These are phyloP conservation scores for Amiota mariae DNA, from an alignment of 2,888 invertebrate genomes.

Conservation along the genomic window DNA sequence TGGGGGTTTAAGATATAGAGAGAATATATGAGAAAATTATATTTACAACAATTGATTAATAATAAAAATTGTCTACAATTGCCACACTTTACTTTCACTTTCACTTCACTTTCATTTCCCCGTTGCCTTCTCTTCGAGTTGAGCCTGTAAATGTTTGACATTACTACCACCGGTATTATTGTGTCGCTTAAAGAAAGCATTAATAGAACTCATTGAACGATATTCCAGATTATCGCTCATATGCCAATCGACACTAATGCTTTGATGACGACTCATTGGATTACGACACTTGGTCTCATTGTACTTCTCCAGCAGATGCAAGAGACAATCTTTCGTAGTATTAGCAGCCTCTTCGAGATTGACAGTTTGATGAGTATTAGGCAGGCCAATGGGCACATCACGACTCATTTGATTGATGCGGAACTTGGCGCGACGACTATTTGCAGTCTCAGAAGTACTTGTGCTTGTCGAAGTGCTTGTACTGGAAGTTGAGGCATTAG, in stretches of 20 bases:
- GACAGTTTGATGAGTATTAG: slow-evolving; percentile 76
- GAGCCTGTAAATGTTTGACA: slow-evolving; percentile 70
- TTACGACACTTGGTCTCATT: slow-evolving; percentile 75
- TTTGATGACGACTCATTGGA: slow-evolving; percentile 78
- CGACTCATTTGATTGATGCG: slow-evolving; percentile 81
- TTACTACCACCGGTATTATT: slow-evolving; percentile 70
- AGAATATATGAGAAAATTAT: neutral
- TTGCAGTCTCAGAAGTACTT: slow-evolving; percentile 63
- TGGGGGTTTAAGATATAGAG: too few species aligned
- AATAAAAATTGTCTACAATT: slow-evolving; percentile 1
- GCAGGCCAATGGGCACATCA: slow-evolving; percentile 81
- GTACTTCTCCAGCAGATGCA: slow-evolving; percentile 85
- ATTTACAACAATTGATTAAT: slow-evolving; percentile 12
- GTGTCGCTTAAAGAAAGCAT: slow-evolving; percentile 84
- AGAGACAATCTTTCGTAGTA: slow-evolving; percentile 83
- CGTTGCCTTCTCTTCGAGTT: slow-evolving; percentile 69
- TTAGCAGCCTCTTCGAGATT: slow-evolving; percentile 77
- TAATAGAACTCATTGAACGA: slow-evolving; percentile 85
- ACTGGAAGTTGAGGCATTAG: slow-evolving; percentile 42
- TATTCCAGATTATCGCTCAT: slow-evolving; percentile 83
- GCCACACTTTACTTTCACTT: neutral
- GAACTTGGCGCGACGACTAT: slow-evolving; percentile 77
- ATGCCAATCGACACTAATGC: slow-evolving; percentile 85
- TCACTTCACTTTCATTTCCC: slow-evolving; percentile 48
- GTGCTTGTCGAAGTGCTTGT: slow-evolving; percentile 25